These are phyloP conservation scores for Sarcophaga peregrina DNA, from an alignment of 1,140 invertebrate species.

Conservation along the genomic window DNA sequence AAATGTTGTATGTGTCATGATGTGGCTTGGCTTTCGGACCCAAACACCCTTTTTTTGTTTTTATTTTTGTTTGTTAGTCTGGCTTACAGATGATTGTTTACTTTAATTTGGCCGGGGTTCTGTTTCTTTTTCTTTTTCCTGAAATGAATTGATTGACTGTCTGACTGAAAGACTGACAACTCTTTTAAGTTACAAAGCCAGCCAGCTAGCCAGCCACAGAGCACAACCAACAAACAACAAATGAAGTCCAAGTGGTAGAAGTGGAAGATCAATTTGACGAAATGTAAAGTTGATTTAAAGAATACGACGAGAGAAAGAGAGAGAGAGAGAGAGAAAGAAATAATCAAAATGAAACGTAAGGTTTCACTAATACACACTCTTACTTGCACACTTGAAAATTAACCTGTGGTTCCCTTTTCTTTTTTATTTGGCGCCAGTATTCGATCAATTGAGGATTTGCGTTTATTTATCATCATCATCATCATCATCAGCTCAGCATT, in stretches of 20 bases:
- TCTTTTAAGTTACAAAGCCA: conserved; percentile 33
- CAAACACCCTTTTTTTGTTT: background rate
- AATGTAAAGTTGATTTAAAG: conserved; percentile 20
- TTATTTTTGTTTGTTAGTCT: no score
- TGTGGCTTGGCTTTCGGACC: background rate
- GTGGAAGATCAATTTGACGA: background rate
- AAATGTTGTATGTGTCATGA: background rate
- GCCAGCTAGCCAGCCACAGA: background rate
- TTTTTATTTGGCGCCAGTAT: conserved; percentile 22
- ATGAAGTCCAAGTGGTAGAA: background rate
- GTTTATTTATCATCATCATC: background rate
- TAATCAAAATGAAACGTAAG: no score
- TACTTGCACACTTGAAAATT: background rate
- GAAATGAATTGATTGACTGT: background rate
- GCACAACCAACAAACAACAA: no score
- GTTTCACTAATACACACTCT: no score
- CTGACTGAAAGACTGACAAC: conserved; percentile 34
- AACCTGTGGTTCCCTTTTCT: background rate
- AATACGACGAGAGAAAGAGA: background rate
- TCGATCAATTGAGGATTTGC: conserved; percentile 39
- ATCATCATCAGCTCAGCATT: background rate
- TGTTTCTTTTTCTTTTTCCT: background rate
- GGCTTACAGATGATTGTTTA: conserved; percentile 12
- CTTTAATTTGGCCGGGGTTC: conserved; percentile 7
- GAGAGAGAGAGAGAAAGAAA: no score